Percentiles rank a stretch among this genome's conserved stretches.
phyloP scores from a whole-genome alignment of 2,888 invertebrate species.

The Silvanus unidentatus region DNA sequence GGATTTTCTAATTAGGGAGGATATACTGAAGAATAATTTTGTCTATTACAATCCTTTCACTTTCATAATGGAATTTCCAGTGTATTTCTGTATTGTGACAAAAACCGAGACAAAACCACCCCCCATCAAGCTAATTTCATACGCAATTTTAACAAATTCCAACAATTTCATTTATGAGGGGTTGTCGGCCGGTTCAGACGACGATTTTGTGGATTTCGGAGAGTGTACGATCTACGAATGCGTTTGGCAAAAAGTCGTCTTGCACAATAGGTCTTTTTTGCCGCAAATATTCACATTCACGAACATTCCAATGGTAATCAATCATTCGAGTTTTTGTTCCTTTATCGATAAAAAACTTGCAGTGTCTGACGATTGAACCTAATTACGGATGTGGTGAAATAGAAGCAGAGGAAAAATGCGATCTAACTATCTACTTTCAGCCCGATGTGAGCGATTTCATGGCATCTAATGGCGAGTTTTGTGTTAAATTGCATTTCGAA shows the following conservation, averaged over 20 bases:
- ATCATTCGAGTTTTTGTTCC: background rate
- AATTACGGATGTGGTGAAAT: conserved; percentile 24
- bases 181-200: too few species aligned
- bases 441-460: conserved; percentile 17
- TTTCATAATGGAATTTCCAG: conserved; percentile 21
- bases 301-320: conserved; percentile 23
- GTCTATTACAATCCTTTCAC: conserved; percentile 16
- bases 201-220: conserved; percentile 24
- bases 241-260: conserved; percentile 17
- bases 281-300: conserved; percentile 25
- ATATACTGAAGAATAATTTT: conserved; percentile 6
- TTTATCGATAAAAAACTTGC: conserved; percentile 8
- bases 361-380: conserved; percentile 22
- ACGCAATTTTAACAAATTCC: conserved; percentile 19
- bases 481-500: background rate
- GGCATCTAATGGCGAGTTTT: background rate
- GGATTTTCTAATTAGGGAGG: conserved; percentile 9
- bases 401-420: conserved; percentile 16
- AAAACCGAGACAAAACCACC: conserved; percentile 19
- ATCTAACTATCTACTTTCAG: conserved; percentile 16
- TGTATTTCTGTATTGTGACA: conserved; percentile 18
- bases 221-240: conserved; percentile 24
- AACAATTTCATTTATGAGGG: conserved; percentile 10
- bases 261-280: conserved; percentile 18
- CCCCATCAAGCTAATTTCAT: conserved; percentile 19